Base-by-base conservation (phyloP, 2,113 vertebrate species). In the Plecturocebus donacophilus region DNA sequence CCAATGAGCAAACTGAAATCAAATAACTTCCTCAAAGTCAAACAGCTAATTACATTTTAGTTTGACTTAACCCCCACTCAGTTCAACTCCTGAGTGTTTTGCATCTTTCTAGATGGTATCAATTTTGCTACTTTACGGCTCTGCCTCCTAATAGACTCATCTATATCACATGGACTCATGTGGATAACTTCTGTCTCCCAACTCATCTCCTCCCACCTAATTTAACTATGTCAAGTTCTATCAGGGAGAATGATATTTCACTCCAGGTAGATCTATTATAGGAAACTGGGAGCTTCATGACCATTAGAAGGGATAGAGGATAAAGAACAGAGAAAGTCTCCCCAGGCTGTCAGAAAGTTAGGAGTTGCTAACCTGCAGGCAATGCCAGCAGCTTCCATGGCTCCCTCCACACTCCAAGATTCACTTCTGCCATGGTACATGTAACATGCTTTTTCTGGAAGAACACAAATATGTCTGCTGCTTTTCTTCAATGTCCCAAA, bases 331-430 rank as follows among this genome's bases (percentile, higher is more conserved):
- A 16, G 20, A 84, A 47, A 12, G 21, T 61, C 61, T 82, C 27
- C 49, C 73, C 35, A 80, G 25, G 27, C 35, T 71, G 40, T 76
- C 30, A 70, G 42, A 32, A 93, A 52, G 8, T 42, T 21, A 9
- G 47, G 38, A 66, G 2, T 14, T 23, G 8, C 2, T 20, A 10
- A 45, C 30, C 23, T 32, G 30, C 21, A 66, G 58, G n/a, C 7
- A 7, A 30, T 2, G 4, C 20, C 54, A 66, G 9, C 8, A 52
- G 35, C 3, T 0, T 6, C 30, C 56, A 21, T 0, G 1, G 8
- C 73, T 64, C 13, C 49, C 14, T 75, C 21, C 32, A 76, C 11
- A 20, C 23, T 7, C 45, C 30, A 27, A 25, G 23, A 35, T 13
- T 1, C 40, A 25, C 6, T 10, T 54, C 64, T 73, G 8, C 35